Base-by-base conservation (phyloP, 2,113 vertebrate species). In the Halichoerus grypus region DNA sequence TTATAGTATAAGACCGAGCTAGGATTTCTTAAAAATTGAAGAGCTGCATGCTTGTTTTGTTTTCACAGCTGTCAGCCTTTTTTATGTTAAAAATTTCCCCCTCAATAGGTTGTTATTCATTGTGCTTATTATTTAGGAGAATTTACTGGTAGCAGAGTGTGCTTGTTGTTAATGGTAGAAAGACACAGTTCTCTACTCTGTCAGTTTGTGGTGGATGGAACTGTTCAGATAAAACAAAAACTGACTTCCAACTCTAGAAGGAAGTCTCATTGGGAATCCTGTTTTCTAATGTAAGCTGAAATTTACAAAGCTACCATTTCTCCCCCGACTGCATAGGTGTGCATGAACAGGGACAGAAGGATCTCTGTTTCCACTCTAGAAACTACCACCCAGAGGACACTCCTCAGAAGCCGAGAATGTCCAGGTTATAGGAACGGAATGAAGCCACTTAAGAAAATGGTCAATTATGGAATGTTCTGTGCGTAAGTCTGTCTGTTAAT, bases 391-490 rank as follows among this genome's bases (percentile, higher is more conserved):
- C 59, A 77, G 51, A 96, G 94, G 49, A 86, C 16, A 61, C 2
- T 89, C 49, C 31, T 83, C 79, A 61, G 61, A 91, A 76, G 79
- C 39, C 87, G 93, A 89, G 93, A 97, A 93, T 15, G 13, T 71
- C 42, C 81, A 93, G 72, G 94, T 97, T 94, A 87, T 59, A 96
- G 74, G 88, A 83, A 95, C 26, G n/a, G 93, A 96, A 95, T 93
- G 96, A 91, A 97, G 77, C 65, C 19, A 46, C 77, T 96, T 95
- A 96, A 96, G 92, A 97, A 97, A 97, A 96, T 95, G 87, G 92
- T 96, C 95, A 95, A 72, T 97, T 98, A 96, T 94, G 97, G 94
- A 95, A 97, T 96, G 95, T 96, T 96, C 84, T 91, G 74, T 97
- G 90, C n/a, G 49, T 96, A 94, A 97, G 61, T 95, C 97, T 92